Conservation (phyloP, 2,888 invertebrate genomes). For the Euproctis similis region DNA sequence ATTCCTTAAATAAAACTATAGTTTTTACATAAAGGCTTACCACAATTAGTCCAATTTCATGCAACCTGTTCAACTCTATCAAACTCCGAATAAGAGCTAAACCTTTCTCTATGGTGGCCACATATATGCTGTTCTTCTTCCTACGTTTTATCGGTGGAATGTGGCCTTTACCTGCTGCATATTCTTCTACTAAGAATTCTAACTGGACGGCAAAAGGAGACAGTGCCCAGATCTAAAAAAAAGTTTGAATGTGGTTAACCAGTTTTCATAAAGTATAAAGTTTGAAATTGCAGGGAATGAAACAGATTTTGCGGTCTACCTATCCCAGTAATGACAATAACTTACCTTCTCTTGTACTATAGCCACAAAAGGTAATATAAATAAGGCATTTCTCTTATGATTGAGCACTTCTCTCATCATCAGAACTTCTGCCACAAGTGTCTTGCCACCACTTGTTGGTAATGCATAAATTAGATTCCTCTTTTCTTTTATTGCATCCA, state of each 20-base stretch:
- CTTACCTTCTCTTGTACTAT: conserved; percentile 97
- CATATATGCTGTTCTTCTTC: conserved; percentile 85
- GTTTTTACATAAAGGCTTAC: conserved; percentile 33
- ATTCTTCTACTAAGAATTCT: conserved; percentile 94
- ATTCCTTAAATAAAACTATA: too few species aligned
- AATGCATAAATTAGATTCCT: conserved; percentile 93
- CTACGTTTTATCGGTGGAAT: conserved; percentile 87
- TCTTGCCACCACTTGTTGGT: conserved; percentile 98
- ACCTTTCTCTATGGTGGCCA: conserved; percentile 97
- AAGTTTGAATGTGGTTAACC: neutral
- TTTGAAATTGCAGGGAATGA: too few species aligned
- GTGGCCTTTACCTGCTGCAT: conserved; percentile 93
- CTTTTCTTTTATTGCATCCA: conserved; percentile 82
- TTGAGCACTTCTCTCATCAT: conserved; percentile 91
- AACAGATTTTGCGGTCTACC: too few species aligned
- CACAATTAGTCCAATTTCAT: conserved; percentile 86
- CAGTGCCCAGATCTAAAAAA: conserved; percentile 84
- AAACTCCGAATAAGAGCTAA: conserved; percentile 89
- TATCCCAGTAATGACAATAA: too few species aligned
- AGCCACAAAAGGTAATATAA: conserved; percentile 95
- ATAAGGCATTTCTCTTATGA: conserved; percentile 86
- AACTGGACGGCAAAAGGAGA: conserved; percentile 91
- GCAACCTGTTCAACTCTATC: conserved; percentile 83
- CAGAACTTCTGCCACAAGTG: conserved; percentile 95
- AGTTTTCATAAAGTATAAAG: too few species aligned